Evolutionary conservation across 2,797 vertebrate genomes (phyloP), one percentile per base, ranked within the genome.

Genomic region (Sylvilagus floridanus): DNA sequence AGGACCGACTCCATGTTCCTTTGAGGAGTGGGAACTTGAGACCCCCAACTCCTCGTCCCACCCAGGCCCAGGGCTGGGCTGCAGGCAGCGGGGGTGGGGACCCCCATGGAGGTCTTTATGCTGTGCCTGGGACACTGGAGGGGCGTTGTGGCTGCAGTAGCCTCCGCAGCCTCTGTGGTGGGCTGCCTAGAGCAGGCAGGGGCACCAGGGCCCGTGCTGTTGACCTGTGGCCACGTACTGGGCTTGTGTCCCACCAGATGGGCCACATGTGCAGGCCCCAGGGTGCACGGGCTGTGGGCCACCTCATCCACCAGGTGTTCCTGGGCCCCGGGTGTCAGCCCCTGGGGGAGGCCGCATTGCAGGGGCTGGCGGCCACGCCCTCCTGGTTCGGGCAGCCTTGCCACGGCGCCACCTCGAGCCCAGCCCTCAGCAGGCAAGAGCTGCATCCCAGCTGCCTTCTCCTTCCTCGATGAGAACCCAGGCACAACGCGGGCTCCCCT

Each of bases 331-430:
- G 42, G 42, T 42, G 42, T 42, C 42, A 42, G 42, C 42, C 42
- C 42, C 42, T 42, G 1, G 42, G 42, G 0, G 22, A 4, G 0
- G 7, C 50, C 62, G 50, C 30, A 0, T 0, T 17, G 47, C 57
- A 28, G 62, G 13, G 35, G 19, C 28, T 5, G 8, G 14, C 2
- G 1, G 42, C 47, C 32, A 26, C 9, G 30, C 22, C 13, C 10
- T n/a, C 54, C 42, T 2, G 19, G 12, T 8, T 26, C 28, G 26
- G 30, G 24, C 47, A 66, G 8, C 28, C n/a, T 42, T 42, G 42
- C 52, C 12, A 6, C 11, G 24, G 22, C 65, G 37, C 47, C 7
- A 28, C 52, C 85, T 57, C 35, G 57, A 17, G 42, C 21, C 54
- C 13, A 62, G 54, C 62, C 26, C 1, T 19, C 16, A 10, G 26